A percentile compares a stretch with the other conserved stretches of the same genome.
Conservation (phyloP, 2,797 vertebrate genomes). For the Neostethus bicornis region DNA sequence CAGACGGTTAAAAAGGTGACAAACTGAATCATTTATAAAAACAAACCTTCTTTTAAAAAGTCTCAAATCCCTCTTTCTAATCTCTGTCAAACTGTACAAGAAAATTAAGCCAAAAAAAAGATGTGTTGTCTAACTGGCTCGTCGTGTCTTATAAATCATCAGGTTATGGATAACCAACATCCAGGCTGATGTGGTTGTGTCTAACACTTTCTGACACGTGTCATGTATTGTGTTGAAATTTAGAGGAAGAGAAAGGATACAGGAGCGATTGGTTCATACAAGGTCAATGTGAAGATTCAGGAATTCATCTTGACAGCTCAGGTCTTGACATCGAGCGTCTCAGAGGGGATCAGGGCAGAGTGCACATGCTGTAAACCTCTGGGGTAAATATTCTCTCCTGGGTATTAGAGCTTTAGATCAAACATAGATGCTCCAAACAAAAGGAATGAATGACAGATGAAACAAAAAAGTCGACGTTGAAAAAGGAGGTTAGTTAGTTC, state of each 20-base stretch:
- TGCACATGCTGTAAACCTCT: slow-evolving; percentile 14
- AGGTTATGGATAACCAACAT: slow-evolving; percentile 9
- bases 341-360: slow-evolving; percentile 24
- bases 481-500: background rate
- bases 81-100: slow-evolving; percentile 37
- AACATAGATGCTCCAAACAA: background rate
- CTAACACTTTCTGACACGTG: slow-evolving; percentile 56
- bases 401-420: slow-evolving; percentile 1
- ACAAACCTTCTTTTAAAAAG: too few species aligned
- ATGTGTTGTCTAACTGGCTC: slow-evolving; percentile 23
- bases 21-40: too few species aligned
- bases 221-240: slow-evolving; percentile 40
- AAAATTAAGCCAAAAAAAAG: slow-evolving; percentile 20
- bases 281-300: slow-evolving; percentile 46
- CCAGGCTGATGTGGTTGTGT: slow-evolving; percentile 19
- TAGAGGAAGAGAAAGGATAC: slow-evolving; percentile 33
- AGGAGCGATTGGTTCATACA: slow-evolving; percentile 38
- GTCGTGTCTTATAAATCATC: slow-evolving; percentile 12
- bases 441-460: slow-evolving; percentile 6
- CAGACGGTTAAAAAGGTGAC: too few species aligned
- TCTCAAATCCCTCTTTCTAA: slow-evolving; percentile 13
- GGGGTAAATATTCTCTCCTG: background rate
- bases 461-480: slow-evolving; percentile 1
- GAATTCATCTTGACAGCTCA: slow-evolving; percentile 52
- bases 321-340: slow-evolving; percentile 27